Percentiles rank a stretch among this genome's conserved stretches.
These are phyloP conservation scores for Eutrigla gurnardus DNA, from an alignment of 2,797 vertebrate species.

Conservation along the genomic window DNA sequence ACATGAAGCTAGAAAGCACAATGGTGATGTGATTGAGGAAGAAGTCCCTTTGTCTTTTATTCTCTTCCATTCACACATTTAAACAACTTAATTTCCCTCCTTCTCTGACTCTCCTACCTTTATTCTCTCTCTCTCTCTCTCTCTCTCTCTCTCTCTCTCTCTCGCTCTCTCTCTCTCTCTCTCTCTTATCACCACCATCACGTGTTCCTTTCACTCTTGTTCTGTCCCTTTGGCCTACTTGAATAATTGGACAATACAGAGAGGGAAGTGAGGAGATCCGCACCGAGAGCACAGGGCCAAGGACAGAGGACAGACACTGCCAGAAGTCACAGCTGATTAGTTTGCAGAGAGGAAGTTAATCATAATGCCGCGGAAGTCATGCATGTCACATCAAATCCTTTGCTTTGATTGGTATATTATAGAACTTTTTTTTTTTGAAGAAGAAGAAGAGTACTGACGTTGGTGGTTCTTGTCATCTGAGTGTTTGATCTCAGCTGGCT, in stretches of 20 bases:
- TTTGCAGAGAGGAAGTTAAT: constrained; percentile 1
- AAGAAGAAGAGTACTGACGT: constrained; percentile 6
- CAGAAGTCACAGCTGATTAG: constrained; percentile 41
- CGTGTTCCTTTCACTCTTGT: constrained; percentile 47
- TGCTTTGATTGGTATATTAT: background rate
- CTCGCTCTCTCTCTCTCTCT: constrained; percentile 19
- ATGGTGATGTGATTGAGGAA: constrained; percentile 50
- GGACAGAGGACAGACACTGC: constrained; percentile 37
- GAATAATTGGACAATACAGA: constrained; percentile 70
- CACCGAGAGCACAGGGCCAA: constrained; percentile 41
- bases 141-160: constrained; percentile 22
- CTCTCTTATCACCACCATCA: constrained; percentile 31
- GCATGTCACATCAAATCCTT: background rate
- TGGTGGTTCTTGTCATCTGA: constrained; percentile 3
- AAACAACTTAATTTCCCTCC: background rate
- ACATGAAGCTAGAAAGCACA: background rate
- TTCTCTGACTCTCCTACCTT: constrained; percentile 7
- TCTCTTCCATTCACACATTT: constrained; percentile 9
- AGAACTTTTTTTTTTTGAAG: background rate
- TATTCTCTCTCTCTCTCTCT: background rate
- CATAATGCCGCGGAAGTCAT: background rate
- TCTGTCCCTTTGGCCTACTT: constrained; percentile 67
- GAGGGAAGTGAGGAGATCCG: constrained; percentile 45
- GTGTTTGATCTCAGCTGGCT: constrained; percentile 26
- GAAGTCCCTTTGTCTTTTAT: constrained; percentile 10